Evolutionary conservation across 2,888 invertebrate species (phyloP).

Genomic region (Brachyptera putata): DNA sequence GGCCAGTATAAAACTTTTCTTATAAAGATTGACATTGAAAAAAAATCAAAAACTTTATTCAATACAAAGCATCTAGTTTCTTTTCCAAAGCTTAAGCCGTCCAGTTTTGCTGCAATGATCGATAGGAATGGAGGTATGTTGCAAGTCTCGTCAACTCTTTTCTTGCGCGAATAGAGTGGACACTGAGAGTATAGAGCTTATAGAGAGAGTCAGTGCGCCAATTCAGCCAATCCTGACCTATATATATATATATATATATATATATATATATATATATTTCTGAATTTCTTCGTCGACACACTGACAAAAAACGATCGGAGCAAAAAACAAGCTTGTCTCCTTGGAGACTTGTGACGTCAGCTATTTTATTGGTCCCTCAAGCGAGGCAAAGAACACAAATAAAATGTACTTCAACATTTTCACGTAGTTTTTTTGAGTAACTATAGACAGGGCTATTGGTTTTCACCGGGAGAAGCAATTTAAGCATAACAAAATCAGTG

Average conservation of each 20-base stretch:
- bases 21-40: not conserved
- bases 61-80: not conserved
- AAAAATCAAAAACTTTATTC: not conserved
- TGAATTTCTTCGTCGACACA: not conserved
- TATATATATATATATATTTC: no score
- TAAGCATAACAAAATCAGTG: not conserved
- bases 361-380: slow-evolving; percentile 25
- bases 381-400: not conserved
- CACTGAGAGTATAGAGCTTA: not conserved
- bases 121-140: not conserved
- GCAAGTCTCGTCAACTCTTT: not conserved
- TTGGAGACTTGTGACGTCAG: slow-evolving; percentile 32
- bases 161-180: not conserved
- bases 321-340: slow-evolving; percentile 20
- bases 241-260: no score
- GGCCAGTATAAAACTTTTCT: not conserved
- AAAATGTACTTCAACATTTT: not conserved
- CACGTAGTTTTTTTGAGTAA: not conserved
- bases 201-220: not conserved
- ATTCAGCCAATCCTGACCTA: no score
- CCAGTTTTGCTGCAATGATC: not conserved
- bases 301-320: not conserved
- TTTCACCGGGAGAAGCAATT: no score
- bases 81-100: not conserved
- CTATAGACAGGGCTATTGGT: no score